phyloP scores from a whole-genome alignment of 2,797 vertebrate genomes.

The Nothura maculosa region DNA sequence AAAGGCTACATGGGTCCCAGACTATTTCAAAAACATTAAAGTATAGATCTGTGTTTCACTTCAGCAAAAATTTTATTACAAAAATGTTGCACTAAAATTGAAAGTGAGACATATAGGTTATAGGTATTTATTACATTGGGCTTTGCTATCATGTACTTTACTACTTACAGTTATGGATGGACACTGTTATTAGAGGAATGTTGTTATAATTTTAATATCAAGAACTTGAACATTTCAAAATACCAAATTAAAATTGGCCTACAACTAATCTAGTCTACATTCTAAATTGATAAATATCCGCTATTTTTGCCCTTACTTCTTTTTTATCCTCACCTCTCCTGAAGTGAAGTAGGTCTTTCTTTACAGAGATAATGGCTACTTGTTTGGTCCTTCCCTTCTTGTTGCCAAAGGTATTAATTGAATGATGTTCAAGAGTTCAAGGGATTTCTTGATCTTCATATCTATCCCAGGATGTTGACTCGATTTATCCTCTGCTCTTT shows the following conservation, averaged over 20 bases:
- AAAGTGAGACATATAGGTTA: not conserved
- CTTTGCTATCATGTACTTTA: not conserved
- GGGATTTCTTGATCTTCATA: not conserved
- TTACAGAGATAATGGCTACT: not conserved
- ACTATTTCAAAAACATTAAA: not conserved
- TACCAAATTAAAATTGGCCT: not conserved
- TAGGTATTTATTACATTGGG: not conserved
- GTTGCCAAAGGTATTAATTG: not conserved
- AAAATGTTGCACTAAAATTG: not conserved
- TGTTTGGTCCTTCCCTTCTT: not conserved
- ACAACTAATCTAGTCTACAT: not conserved
- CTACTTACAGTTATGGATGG: not conserved
- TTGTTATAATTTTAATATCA: not conserved
- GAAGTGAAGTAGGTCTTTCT: not conserved
- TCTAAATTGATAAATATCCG: not conserved
- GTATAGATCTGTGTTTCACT: not conserved
- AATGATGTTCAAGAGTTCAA: not conserved
- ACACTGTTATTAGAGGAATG: not conserved
- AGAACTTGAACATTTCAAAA: not conserved
- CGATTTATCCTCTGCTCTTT: not conserved
- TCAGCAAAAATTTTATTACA: not conserved
- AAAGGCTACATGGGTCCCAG: not conserved
- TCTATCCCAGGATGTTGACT: not conserved
- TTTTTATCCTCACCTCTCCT: rapidly evolving
- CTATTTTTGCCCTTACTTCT: not conserved